These are phyloP conservation scores for Synergus japonicus DNA, from an alignment of 2,888 invertebrate genomes.

Conservation along the genomic window DNA sequence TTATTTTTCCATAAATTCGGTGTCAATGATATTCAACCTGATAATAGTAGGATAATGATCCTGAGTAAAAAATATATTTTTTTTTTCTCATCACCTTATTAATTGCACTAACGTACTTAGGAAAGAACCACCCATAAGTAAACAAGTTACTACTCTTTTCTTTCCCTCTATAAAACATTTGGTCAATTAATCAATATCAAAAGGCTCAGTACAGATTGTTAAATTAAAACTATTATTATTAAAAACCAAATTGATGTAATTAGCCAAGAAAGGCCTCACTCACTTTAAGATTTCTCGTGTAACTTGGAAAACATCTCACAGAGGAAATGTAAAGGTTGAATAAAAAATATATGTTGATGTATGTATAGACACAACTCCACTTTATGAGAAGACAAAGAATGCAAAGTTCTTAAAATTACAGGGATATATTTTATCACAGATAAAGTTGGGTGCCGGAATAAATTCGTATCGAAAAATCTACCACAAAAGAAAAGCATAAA, in stretches of 20 bases:
- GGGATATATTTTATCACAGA: conserved; percentile 72
- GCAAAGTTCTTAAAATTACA: conserved; percentile 35
- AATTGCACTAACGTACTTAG: not conserved
- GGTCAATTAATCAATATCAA: conserved; percentile 8
- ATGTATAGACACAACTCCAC: not conserved
- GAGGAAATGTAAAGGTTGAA: conserved; percentile 23
- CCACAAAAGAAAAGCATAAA: not conserved
- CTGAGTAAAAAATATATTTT: not conserved
- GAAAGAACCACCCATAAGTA: not conserved
- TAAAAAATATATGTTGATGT: conserved; percentile 31
- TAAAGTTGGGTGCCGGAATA: conserved; percentile 50
- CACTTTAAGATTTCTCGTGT: not conserved
- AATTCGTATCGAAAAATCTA: conserved; percentile 23
- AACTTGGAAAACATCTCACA: conserved; percentile 33
- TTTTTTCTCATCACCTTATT: not conserved
- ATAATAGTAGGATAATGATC: not conserved
- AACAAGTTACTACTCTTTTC: not conserved
- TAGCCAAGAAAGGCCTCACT: not conserved
- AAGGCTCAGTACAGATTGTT: not conserved
- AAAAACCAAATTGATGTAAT: not conserved
- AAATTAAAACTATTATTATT: not conserved
- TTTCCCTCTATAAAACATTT: conserved; percentile 5
- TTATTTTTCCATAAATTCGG: not conserved
- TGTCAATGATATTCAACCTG: not conserved
- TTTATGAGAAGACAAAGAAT: conserved; percentile 17